A percentile compares a stretch with the other conserved stretches of the same genome.
Conservation (phyloP, 2,797 vertebrate species). For the Centropyge bicolor region DNA sequence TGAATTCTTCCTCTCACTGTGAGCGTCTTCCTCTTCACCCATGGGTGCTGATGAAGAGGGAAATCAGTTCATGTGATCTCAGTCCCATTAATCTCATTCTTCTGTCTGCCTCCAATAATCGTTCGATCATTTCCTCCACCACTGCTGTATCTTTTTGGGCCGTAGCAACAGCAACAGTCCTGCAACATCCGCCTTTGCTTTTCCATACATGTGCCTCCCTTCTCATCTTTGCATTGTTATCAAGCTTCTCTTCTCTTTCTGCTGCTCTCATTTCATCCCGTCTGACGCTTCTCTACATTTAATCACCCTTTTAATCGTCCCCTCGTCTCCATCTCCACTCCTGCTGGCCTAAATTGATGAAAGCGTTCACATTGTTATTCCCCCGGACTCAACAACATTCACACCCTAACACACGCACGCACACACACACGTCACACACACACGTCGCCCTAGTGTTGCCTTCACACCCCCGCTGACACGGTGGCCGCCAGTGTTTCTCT, state of each 20-base stretch:
- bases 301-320: conserved; percentile 40
- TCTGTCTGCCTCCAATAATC: conserved; percentile 29
- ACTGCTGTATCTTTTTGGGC: conserved; percentile 4
- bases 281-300: no score
- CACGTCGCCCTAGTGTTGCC: conserved; percentile 35
- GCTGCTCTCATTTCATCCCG: no score
- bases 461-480: conserved; percentile 83
- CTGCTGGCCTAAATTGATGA: conserved; percentile 67
- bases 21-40: background rate
- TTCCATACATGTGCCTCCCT: background rate
- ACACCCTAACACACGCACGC: conserved; percentile 45
- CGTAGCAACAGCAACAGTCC: background rate
- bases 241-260: conserved; percentile 12
- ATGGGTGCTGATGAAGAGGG: conserved; percentile 24
- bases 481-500: conserved; percentile 70
- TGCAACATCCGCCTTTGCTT: conserved; percentile 17
- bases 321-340: conserved; percentile 61
- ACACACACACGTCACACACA: conserved; percentile 36
- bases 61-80: conserved; percentile 26
- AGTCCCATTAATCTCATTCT: conserved; percentile 27
- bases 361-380: conserved; percentile 72
- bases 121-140: background rate
- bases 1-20: conserved; percentile 2
- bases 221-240: conserved; percentile 19
- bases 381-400: conserved; percentile 49